Percentiles rank a stretch among this genome's conserved stretches.
Conservation (phyloP, 1,140 invertebrate genomes). For the Hirudo medicinalis region DNA sequence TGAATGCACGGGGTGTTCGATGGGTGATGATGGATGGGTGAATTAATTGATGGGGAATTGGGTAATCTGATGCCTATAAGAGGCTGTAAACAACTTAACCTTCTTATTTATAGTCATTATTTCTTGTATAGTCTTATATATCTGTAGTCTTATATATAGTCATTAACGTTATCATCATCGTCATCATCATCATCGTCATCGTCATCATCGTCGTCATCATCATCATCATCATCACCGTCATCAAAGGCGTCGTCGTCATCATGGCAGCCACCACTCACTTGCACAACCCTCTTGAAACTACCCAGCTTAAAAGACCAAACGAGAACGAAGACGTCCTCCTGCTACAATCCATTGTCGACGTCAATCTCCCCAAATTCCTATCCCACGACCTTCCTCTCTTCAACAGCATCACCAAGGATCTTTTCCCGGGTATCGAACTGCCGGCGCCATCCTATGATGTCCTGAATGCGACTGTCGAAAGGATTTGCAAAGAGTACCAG, state of each 20-base stretch:
- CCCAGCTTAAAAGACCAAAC: slow-evolving; percentile 66
- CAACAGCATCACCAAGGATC: slow-evolving; percentile 76
- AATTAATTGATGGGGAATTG: too few relatives aligned
- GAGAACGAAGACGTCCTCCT: slow-evolving; percentile 59
- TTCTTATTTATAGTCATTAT: too few relatives aligned
- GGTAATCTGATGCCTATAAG: too few relatives aligned
- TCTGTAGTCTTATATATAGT: too few relatives aligned
- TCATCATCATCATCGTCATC: too few relatives aligned
- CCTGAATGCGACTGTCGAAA: slow-evolving; percentile 47
- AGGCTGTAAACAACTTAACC: too few relatives aligned
- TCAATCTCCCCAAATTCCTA: slow-evolving; percentile 82
- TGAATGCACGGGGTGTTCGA: too few relatives aligned
- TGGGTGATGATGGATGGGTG: too few relatives aligned
- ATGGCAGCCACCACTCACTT: neutral
- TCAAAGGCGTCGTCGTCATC: neutral
- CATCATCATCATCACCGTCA: too few relatives aligned
- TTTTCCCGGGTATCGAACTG: slow-evolving; percentile 67
- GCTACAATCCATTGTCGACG: slow-evolving; percentile 70
- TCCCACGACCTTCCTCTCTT: slow-evolving; percentile 74
- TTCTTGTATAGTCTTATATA: too few relatives aligned
- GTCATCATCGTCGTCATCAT: too few relatives aligned
- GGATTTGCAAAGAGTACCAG: slow-evolving; percentile 59
- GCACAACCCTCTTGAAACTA: slow-evolving; percentile 36
- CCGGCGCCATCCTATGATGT: slow-evolving; percentile 58
- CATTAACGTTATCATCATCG: too few relatives aligned